Evolutionary conservation across 2,113 vertebrate genomes (phyloP).

Genomic region (Corydoras sp.): DNA sequence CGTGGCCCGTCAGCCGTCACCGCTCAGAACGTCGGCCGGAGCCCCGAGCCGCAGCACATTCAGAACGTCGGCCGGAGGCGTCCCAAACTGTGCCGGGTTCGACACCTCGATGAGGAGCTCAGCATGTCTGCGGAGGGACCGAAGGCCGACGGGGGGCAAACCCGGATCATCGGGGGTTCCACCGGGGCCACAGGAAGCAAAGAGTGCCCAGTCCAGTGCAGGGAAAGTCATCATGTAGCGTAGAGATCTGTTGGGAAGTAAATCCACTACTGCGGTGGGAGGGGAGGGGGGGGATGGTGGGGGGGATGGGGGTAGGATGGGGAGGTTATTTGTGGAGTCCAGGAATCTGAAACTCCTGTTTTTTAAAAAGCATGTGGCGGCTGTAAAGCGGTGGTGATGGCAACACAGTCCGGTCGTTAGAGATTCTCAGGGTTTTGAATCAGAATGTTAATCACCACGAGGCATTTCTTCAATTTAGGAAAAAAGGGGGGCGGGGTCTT

Average conservation of each 20-base stretch:
- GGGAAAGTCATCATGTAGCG: constrained; percentile 58
- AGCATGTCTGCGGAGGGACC: constrained; percentile 53
- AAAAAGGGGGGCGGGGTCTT: no score
- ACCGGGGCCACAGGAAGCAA: constrained; percentile 44
- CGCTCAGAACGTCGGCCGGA: constrained; percentile 2
- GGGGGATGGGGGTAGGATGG: constrained; percentile 54
- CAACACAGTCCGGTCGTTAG: no score
- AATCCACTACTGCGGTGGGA: neutral
- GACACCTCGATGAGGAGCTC: constrained; percentile 58
- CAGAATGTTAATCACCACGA: no score
- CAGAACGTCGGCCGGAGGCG: constrained; percentile 39
- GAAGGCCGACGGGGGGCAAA: constrained; percentile 50
- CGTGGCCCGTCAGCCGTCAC: neutral
- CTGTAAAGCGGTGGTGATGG: no score
- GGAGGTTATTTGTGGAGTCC: constrained; percentile 51
- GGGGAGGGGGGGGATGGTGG: constrained; percentile 32
- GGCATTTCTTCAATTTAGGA: no score
- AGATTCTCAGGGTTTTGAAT: no score
- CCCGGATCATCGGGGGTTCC: constrained; percentile 42
- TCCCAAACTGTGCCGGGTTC: constrained; percentile 54
- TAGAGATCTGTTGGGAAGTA: constrained; percentile 39
- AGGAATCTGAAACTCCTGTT: constrained; percentile 45
- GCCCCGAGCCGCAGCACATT: neutral
- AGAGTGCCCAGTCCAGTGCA: constrained; percentile 52
- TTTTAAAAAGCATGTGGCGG: no score